Evolutionary conservation across 2,888 invertebrate genomes (phyloP), one percentile per base, ranked within the genome.

Genomic region (Tetrapedia diversipes): DNA sequence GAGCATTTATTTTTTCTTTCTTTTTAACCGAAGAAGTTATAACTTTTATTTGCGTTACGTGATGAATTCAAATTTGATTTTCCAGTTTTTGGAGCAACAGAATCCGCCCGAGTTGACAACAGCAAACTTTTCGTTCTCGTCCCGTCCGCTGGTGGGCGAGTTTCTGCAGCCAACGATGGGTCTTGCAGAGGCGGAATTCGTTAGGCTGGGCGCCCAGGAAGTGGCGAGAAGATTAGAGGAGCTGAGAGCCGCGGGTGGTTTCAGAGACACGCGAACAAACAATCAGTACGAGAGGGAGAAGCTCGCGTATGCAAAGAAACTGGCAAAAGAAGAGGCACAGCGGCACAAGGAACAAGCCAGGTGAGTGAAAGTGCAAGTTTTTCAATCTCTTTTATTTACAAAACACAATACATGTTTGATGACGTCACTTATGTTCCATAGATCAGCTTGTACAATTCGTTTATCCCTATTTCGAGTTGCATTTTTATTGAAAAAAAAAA

Each of bases 81-180:
- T 8, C 2, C 74, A 91, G 91, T 91, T 91, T 79, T 82, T 92
- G 49, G 91, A 91, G 69, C 88, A 88, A 70, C 91, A 91, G 71
- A 91, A 90, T 85, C 88, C 91, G 0, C 92, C 92, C 4, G 95
- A 95, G 85, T 92, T 98, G 67, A 95, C 95, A 2, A 94, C 95
- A 27, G 97, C 98, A 80, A 96, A 98, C 93, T 99, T 99, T 92
- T 97, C 97, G 79, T 98, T 98, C 93, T 97, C 96, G 86, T 96
- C 97, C 51, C 96, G 97, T 80, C 94, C 96, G 2, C 95, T 98
- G 78, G 94, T 99, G 45, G 99, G 99, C 2, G 97, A 98, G 80
- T 99, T 98, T 91, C 93, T 98, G 57, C 97, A 98, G 90, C 96
- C 96, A 0, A 92, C 92, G 51, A 91, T 92, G 91, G 91, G 91